phyloP scores from a whole-genome alignment of 2,797 vertebrate genomes.

The Champsocephalus gunnari region DNA sequence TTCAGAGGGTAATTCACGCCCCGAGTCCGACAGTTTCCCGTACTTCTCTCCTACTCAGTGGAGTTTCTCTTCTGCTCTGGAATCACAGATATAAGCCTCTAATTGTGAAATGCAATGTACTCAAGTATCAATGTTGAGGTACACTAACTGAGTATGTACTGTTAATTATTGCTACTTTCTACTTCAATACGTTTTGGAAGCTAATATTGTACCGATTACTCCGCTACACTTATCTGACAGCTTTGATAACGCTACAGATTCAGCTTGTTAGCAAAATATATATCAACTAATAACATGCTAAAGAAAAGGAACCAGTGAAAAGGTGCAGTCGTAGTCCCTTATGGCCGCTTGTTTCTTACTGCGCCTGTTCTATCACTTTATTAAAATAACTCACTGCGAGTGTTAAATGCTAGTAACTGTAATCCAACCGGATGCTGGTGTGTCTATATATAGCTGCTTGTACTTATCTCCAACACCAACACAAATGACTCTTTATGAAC shows the following conservation, averaged over 20 bases:
- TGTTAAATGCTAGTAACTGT: not conserved
- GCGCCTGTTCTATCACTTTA: not conserved
- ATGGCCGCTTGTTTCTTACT: conserved; percentile 1
- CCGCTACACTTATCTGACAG: too few relatives aligned
- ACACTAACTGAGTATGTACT: too few relatives aligned
- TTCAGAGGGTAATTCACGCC: conserved; percentile 55
- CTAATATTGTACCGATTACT: too few relatives aligned
- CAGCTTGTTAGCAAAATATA: too few relatives aligned
- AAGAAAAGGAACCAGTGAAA: not conserved
- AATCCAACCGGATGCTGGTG: not conserved
- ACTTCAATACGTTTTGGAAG: too few relatives aligned
- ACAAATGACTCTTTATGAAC: not conserved
- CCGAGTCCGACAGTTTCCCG: conserved; percentile 78
- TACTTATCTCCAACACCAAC: not conserved
- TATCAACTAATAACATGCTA: too few relatives aligned
- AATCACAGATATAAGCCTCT: conserved; percentile 79
- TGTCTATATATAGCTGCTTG: not conserved
- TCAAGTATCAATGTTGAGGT: too few relatives aligned
- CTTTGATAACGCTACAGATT: too few relatives aligned
- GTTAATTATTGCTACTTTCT: too few relatives aligned
- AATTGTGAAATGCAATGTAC: not conserved
- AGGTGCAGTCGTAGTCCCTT: not conserved
- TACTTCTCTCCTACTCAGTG: conserved; percentile 80
- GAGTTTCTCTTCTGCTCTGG: conserved; percentile 82
- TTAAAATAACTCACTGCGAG: not conserved